Conservation (phyloP, 2,797 vertebrate species). For the Brachymystax lenok region DNA sequence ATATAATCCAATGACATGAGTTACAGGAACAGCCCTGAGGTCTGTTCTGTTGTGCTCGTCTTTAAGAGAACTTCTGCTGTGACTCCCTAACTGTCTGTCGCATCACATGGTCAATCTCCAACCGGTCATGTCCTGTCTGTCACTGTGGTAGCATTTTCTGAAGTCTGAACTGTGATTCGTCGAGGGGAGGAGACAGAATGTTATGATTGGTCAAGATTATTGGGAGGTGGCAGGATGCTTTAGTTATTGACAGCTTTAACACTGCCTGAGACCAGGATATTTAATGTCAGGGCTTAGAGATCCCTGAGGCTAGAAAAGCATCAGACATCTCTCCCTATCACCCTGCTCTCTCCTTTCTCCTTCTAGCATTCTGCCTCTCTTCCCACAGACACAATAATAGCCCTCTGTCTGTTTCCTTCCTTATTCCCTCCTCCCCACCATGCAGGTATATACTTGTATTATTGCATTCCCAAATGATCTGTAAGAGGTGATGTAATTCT, state of each 20-base stretch:
- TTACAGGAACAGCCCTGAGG: background rate
- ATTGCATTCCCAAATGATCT: slow-evolving; percentile 56
- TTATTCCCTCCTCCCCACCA: background rate
- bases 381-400: slow-evolving; percentile 26
- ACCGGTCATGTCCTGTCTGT: background rate
- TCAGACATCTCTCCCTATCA: background rate
- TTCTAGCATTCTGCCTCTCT: slow-evolving; percentile 19
- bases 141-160: background rate
- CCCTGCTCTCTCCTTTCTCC: background rate
- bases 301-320: background rate
- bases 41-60: background rate
- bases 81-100: background rate
- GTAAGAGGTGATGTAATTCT: slow-evolving; percentile 51
- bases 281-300: background rate
- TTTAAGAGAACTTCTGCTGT: too few relatives aligned
- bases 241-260: background rate
- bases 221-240: background rate
- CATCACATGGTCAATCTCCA: background rate
- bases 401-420: background rate
- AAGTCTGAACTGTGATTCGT: background rate
- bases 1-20: background rate
- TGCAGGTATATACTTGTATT: slow-evolving; percentile 35
- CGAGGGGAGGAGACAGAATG: background rate
- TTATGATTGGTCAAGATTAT: background rate
- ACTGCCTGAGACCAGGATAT: background rate